A percentile compares a stretch with the other conserved stretches of the same genome.
Evolutionary conservation across 2,797 vertebrate species (phyloP).

Genomic region (Cynodonichthys magdalenae): DNA sequence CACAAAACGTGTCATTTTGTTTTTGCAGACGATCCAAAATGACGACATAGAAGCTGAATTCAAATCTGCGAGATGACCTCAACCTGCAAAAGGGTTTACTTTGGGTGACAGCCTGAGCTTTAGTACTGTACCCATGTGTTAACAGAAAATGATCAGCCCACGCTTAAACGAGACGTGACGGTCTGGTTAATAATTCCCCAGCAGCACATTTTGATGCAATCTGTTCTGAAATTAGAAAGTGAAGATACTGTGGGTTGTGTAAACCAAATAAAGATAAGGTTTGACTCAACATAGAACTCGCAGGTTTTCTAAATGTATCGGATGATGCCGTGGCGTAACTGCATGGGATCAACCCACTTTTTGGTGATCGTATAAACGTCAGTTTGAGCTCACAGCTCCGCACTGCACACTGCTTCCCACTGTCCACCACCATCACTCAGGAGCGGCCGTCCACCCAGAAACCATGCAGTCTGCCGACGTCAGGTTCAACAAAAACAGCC

Average conservation of each 20-base stretch:
- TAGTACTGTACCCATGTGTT: slow-evolving; percentile 2
- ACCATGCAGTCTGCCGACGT: slow-evolving; percentile 78
- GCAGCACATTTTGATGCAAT: slow-evolving; percentile 5
- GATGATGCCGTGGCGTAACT: slow-evolving; percentile 56
- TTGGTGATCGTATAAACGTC: slow-evolving; percentile 61
- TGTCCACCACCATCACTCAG: slow-evolving; percentile 43
- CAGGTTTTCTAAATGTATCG: slow-evolving; percentile 47
- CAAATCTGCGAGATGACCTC: not conserved
- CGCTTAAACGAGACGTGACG: slow-evolving; percentile 6
- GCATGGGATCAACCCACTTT: slow-evolving; percentile 24
- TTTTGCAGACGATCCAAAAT: not conserved
- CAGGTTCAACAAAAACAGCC: slow-evolving; percentile 73
- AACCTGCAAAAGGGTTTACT: not conserved
- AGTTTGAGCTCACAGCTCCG: slow-evolving; percentile 11
- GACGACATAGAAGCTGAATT: not conserved
- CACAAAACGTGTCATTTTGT: not conserved
- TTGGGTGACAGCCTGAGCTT: too few species aligned
- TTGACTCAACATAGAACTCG: slow-evolving; percentile 62
- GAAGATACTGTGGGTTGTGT: slow-evolving; percentile 38
- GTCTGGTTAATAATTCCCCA: slow-evolving; percentile 51
- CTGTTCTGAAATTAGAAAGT: slow-evolving; percentile 4
- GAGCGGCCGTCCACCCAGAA: slow-evolving; percentile 34
- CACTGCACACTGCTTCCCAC: slow-evolving; percentile 57
- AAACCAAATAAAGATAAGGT: slow-evolving; percentile 75
- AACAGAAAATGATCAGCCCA: slow-evolving; percentile 10